Conservation (phyloP, 1,140 invertebrate genomes). For the Euschistus heros region DNA sequence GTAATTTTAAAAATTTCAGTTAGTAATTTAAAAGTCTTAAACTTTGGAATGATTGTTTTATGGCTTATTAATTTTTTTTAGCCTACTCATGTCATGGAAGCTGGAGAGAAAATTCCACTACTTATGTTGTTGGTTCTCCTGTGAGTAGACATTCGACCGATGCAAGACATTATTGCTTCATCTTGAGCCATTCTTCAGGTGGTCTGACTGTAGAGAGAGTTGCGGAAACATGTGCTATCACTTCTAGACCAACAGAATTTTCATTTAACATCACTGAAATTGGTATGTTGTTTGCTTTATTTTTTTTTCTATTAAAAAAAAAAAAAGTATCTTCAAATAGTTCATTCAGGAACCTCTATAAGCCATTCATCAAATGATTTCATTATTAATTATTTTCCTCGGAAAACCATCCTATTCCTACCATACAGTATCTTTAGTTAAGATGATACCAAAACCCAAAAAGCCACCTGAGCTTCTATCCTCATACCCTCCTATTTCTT, state of each 20-base stretch:
- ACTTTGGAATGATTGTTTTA: not conserved
- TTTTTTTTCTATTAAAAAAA: not conserved
- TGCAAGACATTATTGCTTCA: constrained; percentile 37
- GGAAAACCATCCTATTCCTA: too few species aligned
- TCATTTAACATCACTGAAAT: constrained; percentile 28
- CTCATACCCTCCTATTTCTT: too few species aligned
- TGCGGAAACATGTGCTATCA: constrained; percentile 25
- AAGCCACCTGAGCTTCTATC: too few species aligned
- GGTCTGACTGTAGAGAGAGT: constrained; percentile 23
- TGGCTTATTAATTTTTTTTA: constrained; percentile 33
- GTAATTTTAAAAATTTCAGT: too few species aligned
- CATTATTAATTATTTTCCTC: not conserved
- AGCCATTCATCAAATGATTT: not conserved
- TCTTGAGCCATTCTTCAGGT: constrained; percentile 29
- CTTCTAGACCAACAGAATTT: constrained; percentile 19
- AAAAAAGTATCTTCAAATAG: not conserved
- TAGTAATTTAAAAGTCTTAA: too few species aligned
- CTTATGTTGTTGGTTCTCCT: constrained; percentile 49
- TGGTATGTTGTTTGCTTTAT: constrained; percentile 18
- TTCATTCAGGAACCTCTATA: not conserved
- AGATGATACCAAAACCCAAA: too few species aligned
- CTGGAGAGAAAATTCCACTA: constrained; percentile 54
- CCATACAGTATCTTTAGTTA: too few species aligned
- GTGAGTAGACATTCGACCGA: constrained; percentile 36
- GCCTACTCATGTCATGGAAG: constrained; percentile 55